Evolutionary conservation across 2,797 vertebrate genomes (phyloP).

Genomic region (Podarcis lilfordi): DNA sequence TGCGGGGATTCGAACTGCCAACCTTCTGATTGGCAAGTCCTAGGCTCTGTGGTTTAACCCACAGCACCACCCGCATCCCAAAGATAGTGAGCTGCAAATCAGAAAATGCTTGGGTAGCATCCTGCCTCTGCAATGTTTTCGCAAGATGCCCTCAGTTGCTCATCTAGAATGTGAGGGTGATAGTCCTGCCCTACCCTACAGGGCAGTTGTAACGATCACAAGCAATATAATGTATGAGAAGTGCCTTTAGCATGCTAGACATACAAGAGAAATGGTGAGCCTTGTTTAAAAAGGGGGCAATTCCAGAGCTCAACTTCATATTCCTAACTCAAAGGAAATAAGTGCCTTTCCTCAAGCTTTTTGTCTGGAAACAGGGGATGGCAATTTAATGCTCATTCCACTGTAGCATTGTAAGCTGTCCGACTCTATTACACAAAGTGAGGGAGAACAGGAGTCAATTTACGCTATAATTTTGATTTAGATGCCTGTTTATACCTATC

Average conservation of each 20-base stretch:
- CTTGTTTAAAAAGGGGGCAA: too few relatives aligned
- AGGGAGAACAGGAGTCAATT: constrained; percentile 16
- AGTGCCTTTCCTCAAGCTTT: neutral
- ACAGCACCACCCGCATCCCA: too few relatives aligned
- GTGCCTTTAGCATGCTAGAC: too few relatives aligned
- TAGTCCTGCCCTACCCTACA: neutral
- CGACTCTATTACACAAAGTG: neutral
- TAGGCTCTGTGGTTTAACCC: too few relatives aligned
- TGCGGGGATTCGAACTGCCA: too few relatives aligned
- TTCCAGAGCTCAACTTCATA: neutral
- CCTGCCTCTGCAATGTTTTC: too few relatives aligned
- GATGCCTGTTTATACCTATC: neutral
- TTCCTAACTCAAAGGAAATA: neutral
- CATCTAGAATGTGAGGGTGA: neutral
- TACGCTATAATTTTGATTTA: neutral
- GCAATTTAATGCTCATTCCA: neutral
- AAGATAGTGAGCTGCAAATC: too few relatives aligned
- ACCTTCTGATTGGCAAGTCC: too few relatives aligned
- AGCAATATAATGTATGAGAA: neutral
- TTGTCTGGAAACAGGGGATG: neutral
- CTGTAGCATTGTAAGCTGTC: neutral
- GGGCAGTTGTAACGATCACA: too few relatives aligned
- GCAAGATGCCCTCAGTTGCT: too few relatives aligned
- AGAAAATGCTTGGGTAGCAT: too few relatives aligned
- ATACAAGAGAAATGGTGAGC: too few relatives aligned